Percentiles rank a stretch among this genome's conserved stretches.
These are phyloP conservation scores for Lycophotia porphyrea DNA, from an alignment of 2,888 invertebrate genomes.

Conservation along the genomic window DNA sequence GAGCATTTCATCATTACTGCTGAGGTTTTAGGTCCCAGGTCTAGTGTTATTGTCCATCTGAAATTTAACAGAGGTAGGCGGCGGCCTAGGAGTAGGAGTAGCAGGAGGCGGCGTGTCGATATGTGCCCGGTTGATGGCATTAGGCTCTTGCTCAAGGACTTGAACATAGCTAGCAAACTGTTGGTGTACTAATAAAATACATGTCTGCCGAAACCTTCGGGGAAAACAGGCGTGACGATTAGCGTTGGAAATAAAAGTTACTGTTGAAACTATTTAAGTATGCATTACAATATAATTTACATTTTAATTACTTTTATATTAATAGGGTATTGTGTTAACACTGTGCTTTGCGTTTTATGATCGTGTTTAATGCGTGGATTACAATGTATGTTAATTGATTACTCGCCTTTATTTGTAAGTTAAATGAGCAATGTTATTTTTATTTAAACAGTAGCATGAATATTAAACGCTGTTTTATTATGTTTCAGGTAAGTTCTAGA, in stretches of 20 bases:
- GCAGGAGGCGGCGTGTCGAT: too few relatives aligned
- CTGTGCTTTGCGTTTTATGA: slow-evolving; percentile 9
- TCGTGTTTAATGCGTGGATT: slow-evolving; percentile 4
- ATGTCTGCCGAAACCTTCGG: not conserved
- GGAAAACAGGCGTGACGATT: not conserved
- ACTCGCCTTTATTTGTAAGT: not conserved
- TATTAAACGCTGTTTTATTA: not conserved
- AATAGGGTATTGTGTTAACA: slow-evolving; percentile 4
- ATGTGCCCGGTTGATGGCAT: not conserved
- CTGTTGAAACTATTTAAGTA: not conserved
- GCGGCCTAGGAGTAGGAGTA: too few relatives aligned
- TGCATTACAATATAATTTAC: not conserved
- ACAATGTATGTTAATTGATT: not conserved
- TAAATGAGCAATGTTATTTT: not conserved
- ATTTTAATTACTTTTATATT: slow-evolving; percentile 11
- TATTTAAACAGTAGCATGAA: not conserved
- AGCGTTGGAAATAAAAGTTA: not conserved
- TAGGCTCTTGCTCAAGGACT: not conserved
- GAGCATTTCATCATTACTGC: too few relatives aligned
- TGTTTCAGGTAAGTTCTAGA: slow-evolving; percentile 58
- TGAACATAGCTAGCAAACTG: not conserved
- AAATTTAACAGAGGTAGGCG: not conserved
- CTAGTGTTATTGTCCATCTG: not conserved
- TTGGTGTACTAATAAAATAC: not conserved
- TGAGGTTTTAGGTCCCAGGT: not conserved